These are phyloP conservation scores for Romanogobio albipinnatus DNA, from an alignment of 2,113 vertebrate species.

Conservation along the genomic window DNA sequence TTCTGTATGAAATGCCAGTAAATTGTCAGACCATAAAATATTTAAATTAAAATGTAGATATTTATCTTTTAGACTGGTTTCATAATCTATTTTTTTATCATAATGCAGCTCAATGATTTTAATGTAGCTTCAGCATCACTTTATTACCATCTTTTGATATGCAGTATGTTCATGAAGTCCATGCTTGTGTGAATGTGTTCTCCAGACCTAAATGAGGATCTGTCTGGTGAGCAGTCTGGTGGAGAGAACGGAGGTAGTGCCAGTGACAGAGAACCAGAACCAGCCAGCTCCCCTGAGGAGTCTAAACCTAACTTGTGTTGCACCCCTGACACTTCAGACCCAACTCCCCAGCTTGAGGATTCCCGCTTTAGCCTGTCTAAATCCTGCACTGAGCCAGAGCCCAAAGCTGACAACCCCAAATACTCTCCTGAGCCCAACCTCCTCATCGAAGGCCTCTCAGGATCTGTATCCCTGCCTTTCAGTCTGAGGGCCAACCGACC, in stretches of 20 bases:
- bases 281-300: conserved; percentile 87
- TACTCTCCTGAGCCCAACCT: conserved; percentile 83
- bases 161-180: background rate
- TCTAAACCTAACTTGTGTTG: conserved; percentile 85
- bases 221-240: conserved; percentile 78
- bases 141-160: background rate
- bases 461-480: conserved; percentile 89
- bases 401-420: conserved; percentile 80
- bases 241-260: conserved; percentile 82
- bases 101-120: background rate
- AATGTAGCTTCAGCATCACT: background rate
- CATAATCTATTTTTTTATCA: background rate
- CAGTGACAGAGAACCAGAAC: conserved; percentile 92
- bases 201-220: conserved; percentile 85
- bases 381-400: conserved; percentile 74
- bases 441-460: conserved; percentile 88
- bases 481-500: conserved; percentile 91
- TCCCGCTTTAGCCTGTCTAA: conserved; percentile 78
- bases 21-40: background rate
- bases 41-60: background rate
- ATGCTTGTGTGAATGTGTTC: background rate
- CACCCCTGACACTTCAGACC: conserved; percentile 84
- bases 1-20: background rate
- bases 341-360: conserved; percentile 83
- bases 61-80: background rate